Evolutionary conservation across 2,113 vertebrate species (phyloP), one percentile per base, ranked within the genome.

Genomic region (Hippocampus mohnikei): DNA sequence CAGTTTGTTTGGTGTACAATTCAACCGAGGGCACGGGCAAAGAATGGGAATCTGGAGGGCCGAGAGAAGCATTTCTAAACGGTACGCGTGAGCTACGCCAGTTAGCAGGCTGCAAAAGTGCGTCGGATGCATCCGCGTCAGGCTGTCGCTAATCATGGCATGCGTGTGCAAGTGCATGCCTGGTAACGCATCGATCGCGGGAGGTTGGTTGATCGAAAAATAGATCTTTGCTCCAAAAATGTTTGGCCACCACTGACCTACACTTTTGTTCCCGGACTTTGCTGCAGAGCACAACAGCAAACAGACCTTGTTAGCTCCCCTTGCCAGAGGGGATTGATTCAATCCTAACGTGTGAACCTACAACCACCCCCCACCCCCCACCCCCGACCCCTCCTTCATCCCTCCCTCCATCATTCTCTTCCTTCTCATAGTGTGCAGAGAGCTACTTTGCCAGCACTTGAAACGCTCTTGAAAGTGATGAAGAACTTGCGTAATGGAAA

Each of bases 291-390:
- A 71, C 66, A 83, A 81, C 84, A 85, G 78, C 65, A 82, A 72
- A 87, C 73, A 81, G 81, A 83, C 73, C 86, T 89, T 89, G 86
- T 89, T 88, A 88, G 80, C 81, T 77, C 76, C 76, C 18, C 21
- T 76, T 79, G 83, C 88, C 78, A 82, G 75, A 70, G 83, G 78
- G 64, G 87, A 88, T 89, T 83, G 84, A 89, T 88, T 84, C 87
- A 80, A 85, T 85, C 84, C 84, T 79, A 84, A 33, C 82, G 84
- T 80, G 76, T 67, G 77, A 74, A 11, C 42, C 42, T 13, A 42
- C 63, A 23, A 46, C 67, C 64, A 37, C 23, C 58, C 58, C 41
- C 64, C 3, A n/a, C n/a, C n/a, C n/a, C n/a, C n/a, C 23, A 15
- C 40, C 20, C 10, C 2, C 62, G 4, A 3, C 37, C 37, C 2